Evolutionary conservation across 2,888 invertebrate species (phyloP), one percentile per base, ranked within the genome.

Genomic region (Schizaphis graminum): DNA sequence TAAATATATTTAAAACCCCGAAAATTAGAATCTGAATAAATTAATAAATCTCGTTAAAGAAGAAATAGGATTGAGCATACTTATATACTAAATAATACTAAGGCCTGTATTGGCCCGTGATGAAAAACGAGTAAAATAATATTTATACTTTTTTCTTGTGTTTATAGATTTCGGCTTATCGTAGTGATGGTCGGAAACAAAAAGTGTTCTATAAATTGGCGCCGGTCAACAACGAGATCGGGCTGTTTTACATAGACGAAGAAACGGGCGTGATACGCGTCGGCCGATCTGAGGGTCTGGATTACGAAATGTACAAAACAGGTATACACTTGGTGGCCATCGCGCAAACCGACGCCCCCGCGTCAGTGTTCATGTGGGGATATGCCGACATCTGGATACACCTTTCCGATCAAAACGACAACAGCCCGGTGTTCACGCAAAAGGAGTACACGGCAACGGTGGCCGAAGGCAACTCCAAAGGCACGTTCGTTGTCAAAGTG

Each of bases 341-440:
- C 92, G 98, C 98, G 3, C 97, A 97, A 96, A 98, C 98, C 85
- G 97, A 98, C 95, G 97, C 97, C n/a, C 96, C 96, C 90, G 94
- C 94, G 0, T 95, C 95, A 44, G 97, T 98, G 53, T 96, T 97
- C 94, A 96, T 98, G 95, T 97, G 98, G 95, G 98, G 98, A 95
- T 99, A 99, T 96, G 97, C 98, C 93, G 97, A 98, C 95, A 97
- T 99, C 94, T 96, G 97, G 95, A 97, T 99, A 94, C 97, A 97
- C 95, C 96, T 99, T 95, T 97, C 97, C 92, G 99, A 99, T 96
- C 97, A 97, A 96, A 98, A 98, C 96, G 99, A 99, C 96, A 99
- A 99, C 96, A 97, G 98, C 94, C 99, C 99, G 56, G 97, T 97
- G 95, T 99, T 99, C 96, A 98, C 99, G 84, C 99, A 99, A 96